Conservation (phyloP, 2,113 vertebrate genomes). For the Triplophysa rosa region DNA sequence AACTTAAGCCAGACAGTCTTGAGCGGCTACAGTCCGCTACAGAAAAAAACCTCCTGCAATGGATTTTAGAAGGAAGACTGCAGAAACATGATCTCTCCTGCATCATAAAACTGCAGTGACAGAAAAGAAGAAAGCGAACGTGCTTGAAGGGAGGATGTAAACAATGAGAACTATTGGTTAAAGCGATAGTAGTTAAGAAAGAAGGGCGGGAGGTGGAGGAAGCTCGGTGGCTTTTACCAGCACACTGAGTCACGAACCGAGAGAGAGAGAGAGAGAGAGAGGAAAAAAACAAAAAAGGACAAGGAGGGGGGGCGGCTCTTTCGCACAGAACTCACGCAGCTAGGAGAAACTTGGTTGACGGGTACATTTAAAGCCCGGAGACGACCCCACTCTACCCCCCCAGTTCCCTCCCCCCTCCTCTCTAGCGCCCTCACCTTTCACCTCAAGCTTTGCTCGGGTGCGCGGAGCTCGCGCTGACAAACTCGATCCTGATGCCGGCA, state of each 20-base stretch:
- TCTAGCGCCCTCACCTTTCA: conserved; percentile 48
- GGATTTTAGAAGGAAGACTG: not conserved
- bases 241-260: conserved; percentile 64
- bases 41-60: conserved; percentile 3
- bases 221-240: conserved; percentile 50
- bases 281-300: conserved; percentile 34
- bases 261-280: conserved; percentile 53
- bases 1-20: conserved; percentile 61
- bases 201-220: conserved; percentile 51
- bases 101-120: not conserved
- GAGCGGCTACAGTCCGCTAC: not conserved
- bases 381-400: conserved; percentile 54
- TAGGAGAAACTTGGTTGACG: conserved; percentile 61
- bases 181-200: conserved; percentile 25
- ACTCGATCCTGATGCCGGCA: conserved; percentile 70
- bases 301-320: conserved; percentile 55
- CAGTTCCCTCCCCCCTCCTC: conserved; percentile 52
- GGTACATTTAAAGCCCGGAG: conserved; percentile 62
- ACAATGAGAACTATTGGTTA: conserved; percentile 11
- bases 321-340: conserved; percentile 51
- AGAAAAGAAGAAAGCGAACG: not conserved
- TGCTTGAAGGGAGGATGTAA: not conserved
- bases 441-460: conserved; percentile 44
- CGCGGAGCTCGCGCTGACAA: conserved; percentile 48
- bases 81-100: conserved; percentile 6